Base-by-base conservation (phyloP, 2,888 invertebrate genomes). In the Morpho helenor region DNA sequence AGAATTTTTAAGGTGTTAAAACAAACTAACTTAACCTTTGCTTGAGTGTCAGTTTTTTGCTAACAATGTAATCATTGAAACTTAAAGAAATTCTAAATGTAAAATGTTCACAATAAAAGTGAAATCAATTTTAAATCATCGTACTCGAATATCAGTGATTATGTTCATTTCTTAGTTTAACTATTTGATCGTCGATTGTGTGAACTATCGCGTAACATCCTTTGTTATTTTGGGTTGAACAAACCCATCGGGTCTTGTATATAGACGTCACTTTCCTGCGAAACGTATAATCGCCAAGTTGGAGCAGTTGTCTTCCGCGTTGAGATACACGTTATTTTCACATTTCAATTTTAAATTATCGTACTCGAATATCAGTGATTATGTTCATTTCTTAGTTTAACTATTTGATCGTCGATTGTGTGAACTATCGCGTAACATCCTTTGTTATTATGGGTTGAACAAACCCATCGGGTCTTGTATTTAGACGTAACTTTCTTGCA, bases 361-460 rank as follows among this genome's bases (percentile, higher is more conserved):
- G 16, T 16, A 16, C 16, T 16, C 16, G 31, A 31, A 5, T 5
- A 31, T 47, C 22, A 46, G 46, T 65, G 65, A 42, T 61, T 63
- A n/a, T 65, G 65, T 0, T 58, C 39, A 45, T 75, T 75, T n/a
- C 69, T 71, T 0, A 75, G 52, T 56, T 65, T 71, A 0, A 76
- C 52, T 7, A 79, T 66, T 22, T 64, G 42, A n/a, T 69, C 65
- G 43, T 62, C 71, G 2, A 68, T 44, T 0, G 77, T 78, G 40
- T 71, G 68, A 0, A 75, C 59, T 0, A 62, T 40, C 0, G 73
- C 73, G 3, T 59, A 53, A 47, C 74, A 74, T 0, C 66, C 65
- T 6, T 57, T 66, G 48, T 66, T 57, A 51, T 69, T 67, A 52
- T 75, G 75, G 0, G 75, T 74, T 1, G 78, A 77, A 52, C 77